Evolutionary conservation across 2,888 invertebrate species (phyloP).

Genomic region (Eretmocerus hayati): DNA sequence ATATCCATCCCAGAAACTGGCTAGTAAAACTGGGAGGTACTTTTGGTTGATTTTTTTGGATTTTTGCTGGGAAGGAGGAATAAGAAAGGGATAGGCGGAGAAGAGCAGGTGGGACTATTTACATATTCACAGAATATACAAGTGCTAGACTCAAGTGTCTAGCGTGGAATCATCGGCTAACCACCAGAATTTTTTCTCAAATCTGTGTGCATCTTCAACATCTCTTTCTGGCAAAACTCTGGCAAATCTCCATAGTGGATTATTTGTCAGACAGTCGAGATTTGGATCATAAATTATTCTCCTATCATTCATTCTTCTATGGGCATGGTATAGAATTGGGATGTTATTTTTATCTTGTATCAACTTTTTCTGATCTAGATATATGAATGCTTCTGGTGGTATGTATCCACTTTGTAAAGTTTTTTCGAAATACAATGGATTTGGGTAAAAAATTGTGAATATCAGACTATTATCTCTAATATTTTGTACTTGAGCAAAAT

Average conservation of each 20-base stretch:
- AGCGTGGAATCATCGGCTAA: background rate
- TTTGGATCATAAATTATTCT: background rate
- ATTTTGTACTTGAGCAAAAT: background rate
- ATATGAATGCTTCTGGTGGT: slow-evolving; percentile 7
- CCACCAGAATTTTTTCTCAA: slow-evolving; percentile 1
- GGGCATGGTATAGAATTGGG: background rate
- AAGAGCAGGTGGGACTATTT: background rate
- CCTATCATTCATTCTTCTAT: background rate
- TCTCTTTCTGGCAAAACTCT: background rate
- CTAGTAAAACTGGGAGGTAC: background rate
- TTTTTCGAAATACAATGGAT: background rate
- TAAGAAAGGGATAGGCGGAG: background rate
- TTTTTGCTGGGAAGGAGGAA: background rate
- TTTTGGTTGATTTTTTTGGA: background rate
- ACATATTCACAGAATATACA: background rate
- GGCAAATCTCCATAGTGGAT: background rate
- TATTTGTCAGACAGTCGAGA: background rate
- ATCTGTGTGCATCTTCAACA: background rate
- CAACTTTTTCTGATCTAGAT: background rate
- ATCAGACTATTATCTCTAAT: slow-evolving; percentile 5
- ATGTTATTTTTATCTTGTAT: slow-evolving; percentile 1
- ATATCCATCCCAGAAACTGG: background rate
- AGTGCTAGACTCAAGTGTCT: background rate
- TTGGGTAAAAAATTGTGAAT: background rate
- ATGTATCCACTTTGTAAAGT: slow-evolving; percentile 3